Conservation (phyloP, 2,797 vertebrate genomes). For the Rhinatrema bivittatum region DNA sequence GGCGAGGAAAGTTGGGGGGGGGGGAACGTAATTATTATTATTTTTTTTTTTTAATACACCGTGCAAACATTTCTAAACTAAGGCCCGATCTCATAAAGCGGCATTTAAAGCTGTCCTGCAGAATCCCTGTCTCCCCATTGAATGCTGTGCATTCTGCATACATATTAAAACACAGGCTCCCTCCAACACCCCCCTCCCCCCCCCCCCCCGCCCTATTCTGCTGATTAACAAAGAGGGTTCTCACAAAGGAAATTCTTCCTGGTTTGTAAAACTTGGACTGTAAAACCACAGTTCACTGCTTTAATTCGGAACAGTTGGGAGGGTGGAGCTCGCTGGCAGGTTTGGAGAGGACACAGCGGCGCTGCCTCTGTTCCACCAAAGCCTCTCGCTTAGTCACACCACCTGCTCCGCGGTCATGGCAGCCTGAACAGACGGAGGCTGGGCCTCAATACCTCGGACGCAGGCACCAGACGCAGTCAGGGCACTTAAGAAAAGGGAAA, state of each 20-base stretch:
- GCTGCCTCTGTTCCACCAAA: conserved; percentile 73
- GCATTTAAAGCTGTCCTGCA: neutral
- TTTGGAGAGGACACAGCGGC: conserved; percentile 72
- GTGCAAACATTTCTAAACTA: conserved; percentile 8
- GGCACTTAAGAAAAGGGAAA: conserved; percentile 70
- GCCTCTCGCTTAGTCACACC: conserved; percentile 94
- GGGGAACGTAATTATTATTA: too few relatives aligned
- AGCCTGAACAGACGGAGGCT: conserved; percentile 76
- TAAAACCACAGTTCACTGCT: conserved; percentile 77
- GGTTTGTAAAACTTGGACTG: conserved; percentile 94
- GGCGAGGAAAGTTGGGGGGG: too few relatives aligned
- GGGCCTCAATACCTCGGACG: conserved; percentile 50
- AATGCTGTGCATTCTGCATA: conserved; percentile 25
- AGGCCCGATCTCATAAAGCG: neutral
- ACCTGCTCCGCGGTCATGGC: conserved; percentile 87
- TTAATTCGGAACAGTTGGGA: conserved; percentile 97
- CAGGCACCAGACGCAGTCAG: conserved; percentile 70
- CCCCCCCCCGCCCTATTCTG: conserved; percentile 19
- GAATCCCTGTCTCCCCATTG: neutral
- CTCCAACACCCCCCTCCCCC: conserved; percentile 28
- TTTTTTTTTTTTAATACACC: too few relatives aligned
- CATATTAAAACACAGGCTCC: conserved; percentile 49
- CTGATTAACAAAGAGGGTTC: conserved; percentile 51
- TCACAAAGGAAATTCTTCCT: conserved; percentile 65
- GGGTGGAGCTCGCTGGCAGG: conserved; percentile 80